Evolutionary conservation across 2,797 vertebrate species (phyloP).

Genomic region (Poeciliopsis presidionis): DNA sequence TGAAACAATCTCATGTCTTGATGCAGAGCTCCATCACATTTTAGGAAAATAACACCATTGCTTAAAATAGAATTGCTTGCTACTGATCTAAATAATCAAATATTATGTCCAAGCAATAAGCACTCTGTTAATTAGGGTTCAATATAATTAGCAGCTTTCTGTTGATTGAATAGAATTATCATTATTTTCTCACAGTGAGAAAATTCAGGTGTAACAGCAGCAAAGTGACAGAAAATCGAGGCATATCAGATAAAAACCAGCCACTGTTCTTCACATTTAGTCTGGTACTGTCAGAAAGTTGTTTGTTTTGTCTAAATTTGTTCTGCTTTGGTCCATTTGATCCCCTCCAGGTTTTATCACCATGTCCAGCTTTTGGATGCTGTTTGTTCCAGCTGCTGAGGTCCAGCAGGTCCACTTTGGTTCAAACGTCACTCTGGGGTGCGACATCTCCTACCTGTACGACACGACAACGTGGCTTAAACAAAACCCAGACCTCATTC

Average conservation of each 20-base stretch:
- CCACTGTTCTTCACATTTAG: neutral
- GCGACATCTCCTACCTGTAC: constrained; percentile 38
- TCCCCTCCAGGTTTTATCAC: constrained; percentile 8
- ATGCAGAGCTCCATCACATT: neutral
- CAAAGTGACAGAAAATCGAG: too few relatives aligned
- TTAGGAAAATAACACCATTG: neutral
- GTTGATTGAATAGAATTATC: too few relatives aligned
- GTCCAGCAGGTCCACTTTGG: constrained; percentile 22
- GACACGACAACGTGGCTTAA: constrained; percentile 34
- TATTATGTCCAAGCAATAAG: neutral
- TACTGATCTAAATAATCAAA: neutral
- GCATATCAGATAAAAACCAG: neutral
- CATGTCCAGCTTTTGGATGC: constrained; percentile 7
- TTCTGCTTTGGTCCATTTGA: constrained; percentile 5
- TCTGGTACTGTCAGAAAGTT: neutral
- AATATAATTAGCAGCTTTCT: neutral
- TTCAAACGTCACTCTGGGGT: constrained; percentile 27
- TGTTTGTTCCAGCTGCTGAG: neutral
- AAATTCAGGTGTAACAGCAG: too few relatives aligned
- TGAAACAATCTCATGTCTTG: neutral
- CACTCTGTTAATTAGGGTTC: too few relatives aligned
- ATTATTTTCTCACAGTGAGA: too few relatives aligned
- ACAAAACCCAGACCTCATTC: constrained; percentile 10
- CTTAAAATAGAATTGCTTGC: neutral
- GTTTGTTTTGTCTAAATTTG: neutral